These are phyloP conservation scores for Eudyptes chrysolophus DNA, from an alignment of 2,113 vertebrate species.

Conservation along the genomic window DNA sequence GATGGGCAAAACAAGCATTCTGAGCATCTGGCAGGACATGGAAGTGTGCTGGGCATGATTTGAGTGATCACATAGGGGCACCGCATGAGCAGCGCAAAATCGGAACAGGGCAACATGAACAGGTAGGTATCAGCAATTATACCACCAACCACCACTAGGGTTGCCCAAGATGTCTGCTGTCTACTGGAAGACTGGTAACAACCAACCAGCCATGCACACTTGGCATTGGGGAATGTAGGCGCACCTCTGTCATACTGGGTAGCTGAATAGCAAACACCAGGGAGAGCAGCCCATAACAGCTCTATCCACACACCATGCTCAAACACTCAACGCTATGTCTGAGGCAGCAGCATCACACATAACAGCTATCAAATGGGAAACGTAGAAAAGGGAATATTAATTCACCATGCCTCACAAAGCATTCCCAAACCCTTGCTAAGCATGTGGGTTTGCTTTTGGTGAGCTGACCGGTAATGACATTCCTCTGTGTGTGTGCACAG, in stretches of 20 bases:
- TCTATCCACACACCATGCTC: not conserved
- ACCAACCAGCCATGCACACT: not conserved
- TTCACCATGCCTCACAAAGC: not conserved
- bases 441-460: not conserved
- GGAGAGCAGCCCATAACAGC: not conserved
- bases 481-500: not conserved
- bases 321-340: not conserved
- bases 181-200: not conserved
- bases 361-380: not conserved
- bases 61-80: not conserved
- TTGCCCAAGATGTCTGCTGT: not conserved
- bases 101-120: not conserved
- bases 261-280: not conserved
- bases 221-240: not conserved
- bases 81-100: not conserved
- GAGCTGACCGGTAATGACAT: not conserved
- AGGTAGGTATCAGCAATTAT: not conserved
- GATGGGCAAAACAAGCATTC: not conserved
- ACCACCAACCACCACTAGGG: no score
- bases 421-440: not conserved
- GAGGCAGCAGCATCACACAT: not conserved
- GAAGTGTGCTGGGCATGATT: not conserved
- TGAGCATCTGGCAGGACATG: not conserved
- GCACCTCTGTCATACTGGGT: no score
- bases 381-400: not conserved